These are phyloP conservation scores for Gari tellinella DNA, from an alignment of 2,888 invertebrate genomes.

Conservation along the genomic window DNA sequence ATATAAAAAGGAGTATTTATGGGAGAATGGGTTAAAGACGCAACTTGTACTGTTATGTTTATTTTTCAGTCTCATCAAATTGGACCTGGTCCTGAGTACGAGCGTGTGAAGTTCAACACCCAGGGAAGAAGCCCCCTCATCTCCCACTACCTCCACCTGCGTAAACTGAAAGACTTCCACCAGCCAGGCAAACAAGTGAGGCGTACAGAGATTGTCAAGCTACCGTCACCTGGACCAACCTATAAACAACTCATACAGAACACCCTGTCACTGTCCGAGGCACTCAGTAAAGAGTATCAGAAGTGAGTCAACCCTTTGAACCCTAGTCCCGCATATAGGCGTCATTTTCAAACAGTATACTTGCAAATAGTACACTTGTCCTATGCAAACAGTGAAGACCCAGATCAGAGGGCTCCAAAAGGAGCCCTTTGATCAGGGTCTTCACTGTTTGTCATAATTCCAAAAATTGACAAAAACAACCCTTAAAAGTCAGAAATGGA, in stretches of 20 bases:
- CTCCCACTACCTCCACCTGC: slow-evolving; percentile 81
- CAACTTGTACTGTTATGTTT: no score
- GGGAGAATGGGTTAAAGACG: no score
- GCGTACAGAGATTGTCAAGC: slow-evolving; percentile 77
- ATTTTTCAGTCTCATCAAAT: slow-evolving; percentile 79
- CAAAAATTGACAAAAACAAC: no score
- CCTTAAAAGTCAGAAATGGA: no score
- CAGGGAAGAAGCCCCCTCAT: slow-evolving; percentile 83
- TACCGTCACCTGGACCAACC: slow-evolving; percentile 76
- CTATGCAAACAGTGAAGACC: no score
- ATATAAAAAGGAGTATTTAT: no score
- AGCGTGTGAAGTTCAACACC: slow-evolving; percentile 81
- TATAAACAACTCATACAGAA: slow-evolving; percentile 77
- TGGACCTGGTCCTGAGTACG: slow-evolving; percentile 80
- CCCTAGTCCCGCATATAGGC: no score
- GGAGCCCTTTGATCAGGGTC: no score
- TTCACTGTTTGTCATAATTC: no score
- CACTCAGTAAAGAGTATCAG: slow-evolving; percentile 75
- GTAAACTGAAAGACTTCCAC: slow-evolving; percentile 72
- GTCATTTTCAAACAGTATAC: no score
- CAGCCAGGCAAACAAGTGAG: slow-evolving; percentile 77
- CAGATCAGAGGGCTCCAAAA: no score
- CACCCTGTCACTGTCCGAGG: slow-evolving; percentile 71
- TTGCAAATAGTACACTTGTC: no score
- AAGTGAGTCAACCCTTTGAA: slow-evolving; percentile 63